Conservation (phyloP, 2,113 vertebrate genomes). For the Ascaphus truei region DNA sequence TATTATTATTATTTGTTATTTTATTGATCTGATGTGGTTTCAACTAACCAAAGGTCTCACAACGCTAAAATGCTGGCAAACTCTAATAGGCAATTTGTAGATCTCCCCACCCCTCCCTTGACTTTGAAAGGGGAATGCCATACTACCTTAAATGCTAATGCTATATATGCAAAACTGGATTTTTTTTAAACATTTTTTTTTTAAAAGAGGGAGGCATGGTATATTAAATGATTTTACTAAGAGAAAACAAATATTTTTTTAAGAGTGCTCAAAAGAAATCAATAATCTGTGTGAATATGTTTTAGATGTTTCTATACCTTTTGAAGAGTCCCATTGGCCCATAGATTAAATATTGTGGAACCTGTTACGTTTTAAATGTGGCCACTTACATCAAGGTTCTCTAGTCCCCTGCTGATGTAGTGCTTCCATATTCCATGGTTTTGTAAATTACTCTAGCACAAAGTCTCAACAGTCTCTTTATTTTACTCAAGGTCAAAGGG, state of each 20-base stretch:
- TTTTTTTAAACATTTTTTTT: constrained; percentile 83
- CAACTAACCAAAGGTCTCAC: constrained; percentile 98
- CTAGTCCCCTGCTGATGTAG: constrained; percentile 68
- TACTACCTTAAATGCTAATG: constrained; percentile 99
- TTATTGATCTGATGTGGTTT: constrained; percentile 90
- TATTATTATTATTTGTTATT: constrained; percentile 52
- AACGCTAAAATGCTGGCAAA: constrained; percentile 65
- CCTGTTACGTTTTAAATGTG: constrained; percentile 67
- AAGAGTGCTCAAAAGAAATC: constrained; percentile 80
- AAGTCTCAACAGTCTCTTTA: constrained; percentile 59
- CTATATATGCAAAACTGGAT: constrained; percentile 97
- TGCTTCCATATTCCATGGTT: constrained; percentile 52
- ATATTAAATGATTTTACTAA: constrained; percentile 86
- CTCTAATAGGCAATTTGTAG: constrained; percentile 79
- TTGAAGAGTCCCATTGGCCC: constrained; percentile 74
- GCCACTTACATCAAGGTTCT: constrained; percentile 71
- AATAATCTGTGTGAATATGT: constrained; percentile 81
- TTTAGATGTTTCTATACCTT: constrained; percentile 82
- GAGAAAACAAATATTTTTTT: constrained; percentile 86
- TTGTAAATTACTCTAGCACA: constrained; percentile 53
- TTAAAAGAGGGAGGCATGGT: constrained; percentile 84
- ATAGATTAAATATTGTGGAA: constrained; percentile 71
- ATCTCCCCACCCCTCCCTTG: constrained; percentile 79
- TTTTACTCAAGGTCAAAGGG: constrained; percentile 54
- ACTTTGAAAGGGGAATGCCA: constrained; percentile 89